Base-by-base conservation (phyloP, 1,140 invertebrate genomes). In the Araneus ventricosus region DNA sequence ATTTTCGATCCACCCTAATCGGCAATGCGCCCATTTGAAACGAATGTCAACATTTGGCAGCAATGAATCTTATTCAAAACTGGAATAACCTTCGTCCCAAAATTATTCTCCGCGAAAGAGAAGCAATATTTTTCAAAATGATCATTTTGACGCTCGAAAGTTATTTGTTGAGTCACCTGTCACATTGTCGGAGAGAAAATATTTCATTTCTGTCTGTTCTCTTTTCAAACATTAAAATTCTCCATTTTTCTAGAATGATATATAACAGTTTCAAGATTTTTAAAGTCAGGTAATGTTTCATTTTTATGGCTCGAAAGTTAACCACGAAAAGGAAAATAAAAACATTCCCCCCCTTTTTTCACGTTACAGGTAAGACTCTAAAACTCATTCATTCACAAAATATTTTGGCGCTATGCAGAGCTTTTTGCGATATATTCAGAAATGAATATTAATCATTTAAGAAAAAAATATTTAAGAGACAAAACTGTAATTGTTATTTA, bases 121-220 rank as follows among this genome's bases (percentile, higher is more conserved):
- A 67, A 67, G 34, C 17, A 75, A 37, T 75, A 37, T 75, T 34
- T 75, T 75, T 34, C 27, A 75, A 75, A 75, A 75, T 37, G 34
- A 75, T 1, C 30, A 75, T 30, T 75, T 75, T 34, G 5, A 20
- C 17, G 30, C 34, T 30, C 20, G 20, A 75, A 14, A 17, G 30
- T 20, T 17, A 75, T 75, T 75, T 75, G 30, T 75, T 37, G 70
- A 75, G 30, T 34, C 70, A 75, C 70, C 70, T 75, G 70, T 75
- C 70, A 75, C 70, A 34, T 20, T 20, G 27, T 75, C 34, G 30
- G 30, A 20, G 70, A 22, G 20, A 1, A n/a, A 24, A 37, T 30
- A 34, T 34, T 75, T 75, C 14, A 22, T 34, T 34, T 37, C 37
- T 10, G 24, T n/a, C 10, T 34, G 70, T 34, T 20, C 34, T 34